Evolutionary conservation across 2,888 invertebrate genomes (phyloP).

Genomic region (Pachycephus smyrnensis): DNA sequence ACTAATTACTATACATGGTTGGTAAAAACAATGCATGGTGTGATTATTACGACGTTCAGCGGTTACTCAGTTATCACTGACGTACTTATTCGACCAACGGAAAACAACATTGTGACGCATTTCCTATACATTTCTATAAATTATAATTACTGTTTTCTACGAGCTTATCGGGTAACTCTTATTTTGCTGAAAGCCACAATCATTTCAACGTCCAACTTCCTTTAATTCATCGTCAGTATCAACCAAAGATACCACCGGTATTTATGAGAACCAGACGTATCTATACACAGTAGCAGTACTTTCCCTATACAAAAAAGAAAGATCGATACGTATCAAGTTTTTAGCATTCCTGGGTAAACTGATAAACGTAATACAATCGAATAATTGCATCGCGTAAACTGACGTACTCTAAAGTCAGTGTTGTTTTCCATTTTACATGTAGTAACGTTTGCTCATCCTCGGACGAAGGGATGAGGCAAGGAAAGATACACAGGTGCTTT

Average conservation of each 20-base stretch:
- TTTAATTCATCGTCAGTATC: conserved; percentile 11
- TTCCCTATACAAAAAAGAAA: too few species aligned
- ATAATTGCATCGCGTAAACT: too few species aligned
- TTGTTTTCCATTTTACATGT: too few species aligned
- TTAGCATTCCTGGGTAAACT: too few species aligned
- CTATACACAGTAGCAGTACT: not conserved
- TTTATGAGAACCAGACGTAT: conserved; percentile 1
- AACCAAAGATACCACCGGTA: not conserved
- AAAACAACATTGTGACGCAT: conserved; percentile 47
- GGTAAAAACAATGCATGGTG: not conserved
- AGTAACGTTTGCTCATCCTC: too few species aligned
- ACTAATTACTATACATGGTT: not conserved
- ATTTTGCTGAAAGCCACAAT: not conserved
- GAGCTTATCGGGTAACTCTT: not conserved
- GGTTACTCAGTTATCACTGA: conserved; percentile 31
- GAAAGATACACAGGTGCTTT: too few species aligned
- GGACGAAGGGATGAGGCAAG: too few species aligned
- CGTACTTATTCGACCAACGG: conserved; percentile 36
- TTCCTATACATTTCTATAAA: conserved; percentile 22
- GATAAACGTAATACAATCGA: too few species aligned
- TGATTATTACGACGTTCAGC: not conserved
- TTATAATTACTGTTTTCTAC: conserved; percentile 15
- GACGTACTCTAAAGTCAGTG: too few species aligned
- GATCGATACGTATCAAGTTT: too few species aligned
- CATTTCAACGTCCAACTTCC: not conserved